Conservation (phyloP, 1,140 invertebrate species). For the Brachionus angularis region DNA sequence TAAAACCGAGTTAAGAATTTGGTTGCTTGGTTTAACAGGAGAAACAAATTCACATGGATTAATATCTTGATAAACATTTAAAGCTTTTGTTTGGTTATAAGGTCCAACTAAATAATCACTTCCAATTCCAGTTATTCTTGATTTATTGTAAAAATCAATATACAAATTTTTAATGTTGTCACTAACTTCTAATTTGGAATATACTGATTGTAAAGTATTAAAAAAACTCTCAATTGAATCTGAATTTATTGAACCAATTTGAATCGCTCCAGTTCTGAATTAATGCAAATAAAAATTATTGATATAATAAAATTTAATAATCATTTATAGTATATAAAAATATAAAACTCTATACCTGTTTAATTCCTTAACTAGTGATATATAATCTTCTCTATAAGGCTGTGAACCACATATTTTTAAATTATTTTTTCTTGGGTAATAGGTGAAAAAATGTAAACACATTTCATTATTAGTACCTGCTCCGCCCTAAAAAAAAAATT, state of each 20-base stretch:
- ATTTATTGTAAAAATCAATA: background rate
- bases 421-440: constrained; percentile 5
- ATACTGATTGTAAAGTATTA: background rate
- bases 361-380: background rate
- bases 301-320: too few relatives aligned
- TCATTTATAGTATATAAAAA: too few relatives aligned
- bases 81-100: background rate
- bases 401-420: background rate
- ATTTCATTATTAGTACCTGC: constrained; percentile 7
- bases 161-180: background rate
- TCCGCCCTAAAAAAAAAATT: constrained; percentile 4
- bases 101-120: background rate
- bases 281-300: too few relatives aligned
- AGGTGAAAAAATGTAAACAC: constrained; percentile 18
- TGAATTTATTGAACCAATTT: background rate
- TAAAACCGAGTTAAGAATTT: too few relatives aligned
- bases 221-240: background rate
- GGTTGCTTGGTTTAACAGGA: too few relatives aligned
- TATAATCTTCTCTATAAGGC: background rate
- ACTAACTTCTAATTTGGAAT: background rate
- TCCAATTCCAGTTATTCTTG: background rate
- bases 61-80: background rate
- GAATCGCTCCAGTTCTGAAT: background rate
- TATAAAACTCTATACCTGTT: too few relatives aligned
- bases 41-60: background rate